Conservation (phyloP, 2,888 invertebrate species). For the Patella pellucida region DNA sequence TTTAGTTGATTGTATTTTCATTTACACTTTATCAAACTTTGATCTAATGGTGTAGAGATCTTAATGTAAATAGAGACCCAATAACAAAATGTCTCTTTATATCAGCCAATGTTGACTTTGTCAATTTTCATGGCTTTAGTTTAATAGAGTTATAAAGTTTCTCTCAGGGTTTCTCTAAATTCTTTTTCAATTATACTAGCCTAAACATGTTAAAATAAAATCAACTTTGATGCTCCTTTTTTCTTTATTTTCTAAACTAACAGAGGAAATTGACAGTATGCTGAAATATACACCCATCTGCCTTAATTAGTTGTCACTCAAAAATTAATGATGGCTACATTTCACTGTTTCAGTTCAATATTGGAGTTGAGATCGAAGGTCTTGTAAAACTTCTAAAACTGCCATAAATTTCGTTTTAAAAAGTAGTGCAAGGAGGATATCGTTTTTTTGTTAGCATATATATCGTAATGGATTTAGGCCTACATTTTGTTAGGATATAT, state of each 20-base stretch:
- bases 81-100: neutral
- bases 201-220: neutral
- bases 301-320: too few species aligned
- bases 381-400: too few species aligned
- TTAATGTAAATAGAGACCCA: neutral
- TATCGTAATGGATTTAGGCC: too few species aligned
- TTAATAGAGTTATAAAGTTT: neutral
- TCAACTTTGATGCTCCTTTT: neutral
- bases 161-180: neutral
- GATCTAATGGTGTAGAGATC: conserved; percentile 20
- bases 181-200: neutral
- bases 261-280: neutral
- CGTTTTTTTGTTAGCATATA: too few species aligned
- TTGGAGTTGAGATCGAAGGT: neutral
- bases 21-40: conserved; percentile 20
- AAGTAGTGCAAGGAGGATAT: too few species aligned
- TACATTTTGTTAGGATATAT: too few species aligned
- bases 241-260: neutral
- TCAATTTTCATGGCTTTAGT: conserved; percentile 11
- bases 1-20: conserved; percentile 19
- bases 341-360: neutral
- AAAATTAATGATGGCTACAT: too few species aligned
- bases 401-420: too few species aligned
- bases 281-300: too few species aligned
- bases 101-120: neutral